Percentiles rank a stretch among this genome's conserved stretches.
Conservation (phyloP, 2,113 vertebrate species). For the Hyla sarda region DNA sequence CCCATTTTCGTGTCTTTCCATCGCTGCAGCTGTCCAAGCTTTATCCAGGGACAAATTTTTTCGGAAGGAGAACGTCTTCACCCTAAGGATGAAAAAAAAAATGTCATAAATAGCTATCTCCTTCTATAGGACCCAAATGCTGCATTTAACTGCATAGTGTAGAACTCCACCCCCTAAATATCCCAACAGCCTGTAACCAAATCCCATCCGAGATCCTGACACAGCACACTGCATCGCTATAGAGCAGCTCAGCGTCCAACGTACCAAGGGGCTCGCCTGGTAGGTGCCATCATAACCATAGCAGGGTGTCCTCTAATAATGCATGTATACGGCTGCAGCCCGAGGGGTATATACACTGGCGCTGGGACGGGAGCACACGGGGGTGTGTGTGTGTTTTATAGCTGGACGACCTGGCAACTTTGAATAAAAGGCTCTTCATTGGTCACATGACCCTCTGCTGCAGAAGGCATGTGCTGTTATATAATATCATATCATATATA, state of each 20-base stretch:
- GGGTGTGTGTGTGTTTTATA: neutral
- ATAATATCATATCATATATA: too few relatives aligned
- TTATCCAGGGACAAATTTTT: neutral
- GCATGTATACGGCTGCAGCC: neutral
- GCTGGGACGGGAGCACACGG: neutral
- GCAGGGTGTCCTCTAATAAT: neutral
- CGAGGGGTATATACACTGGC: too few relatives aligned
- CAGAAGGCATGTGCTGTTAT: neutral
- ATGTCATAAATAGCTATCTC: neutral
- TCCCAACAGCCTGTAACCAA: conserved; percentile 46
- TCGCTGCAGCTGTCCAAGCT: neutral
- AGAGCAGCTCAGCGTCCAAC: conserved; percentile 58
- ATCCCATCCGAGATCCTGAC: conserved; percentile 48
- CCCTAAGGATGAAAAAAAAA: neutral
- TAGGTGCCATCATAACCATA: conserved; percentile 17
- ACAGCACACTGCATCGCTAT: conserved; percentile 41
- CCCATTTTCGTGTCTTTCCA: neutral
- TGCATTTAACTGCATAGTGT: conserved; percentile 48
- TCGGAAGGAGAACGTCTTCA: neutral
- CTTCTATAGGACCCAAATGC: conserved; percentile 18
- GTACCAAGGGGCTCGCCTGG: neutral
- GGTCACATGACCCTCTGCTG: neutral
- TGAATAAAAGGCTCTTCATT: neutral
- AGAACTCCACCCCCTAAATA: conserved; percentile 56
- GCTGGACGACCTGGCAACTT: neutral